Base-by-base conservation (phyloP, 2,113 vertebrate species). In the Neotoma lepida region DNA sequence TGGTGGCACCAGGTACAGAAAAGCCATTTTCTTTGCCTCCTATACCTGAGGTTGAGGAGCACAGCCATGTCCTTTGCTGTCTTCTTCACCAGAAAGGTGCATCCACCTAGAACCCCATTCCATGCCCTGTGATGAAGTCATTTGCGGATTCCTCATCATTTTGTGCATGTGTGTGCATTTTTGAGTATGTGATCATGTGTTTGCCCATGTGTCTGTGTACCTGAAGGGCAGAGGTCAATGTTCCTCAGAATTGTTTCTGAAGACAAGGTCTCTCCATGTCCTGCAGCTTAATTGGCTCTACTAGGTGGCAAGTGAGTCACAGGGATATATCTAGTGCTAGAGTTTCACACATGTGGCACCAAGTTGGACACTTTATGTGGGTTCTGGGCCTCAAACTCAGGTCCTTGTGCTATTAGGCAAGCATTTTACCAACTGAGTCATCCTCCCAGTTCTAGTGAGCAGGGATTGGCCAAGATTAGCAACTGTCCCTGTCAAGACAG, bases 1-100 rank as follows among this genome's bases (percentile, higher is more conserved):
- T 73, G 96, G 98, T 49, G 98, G 98, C 87, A 97, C 98, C 95
- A 97, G 61, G 94, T 4, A 97, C 97, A 1, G 98, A 98, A 24
- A 98, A 98, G 77, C 98, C 98, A 0, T 99, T 98, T 9, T 97
- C 98, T 49, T 97, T 98, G 94, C 99, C 99, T 93, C 97, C 98
- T 90, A 95, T 97, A 44, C 91, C 94, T 0, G 99, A 98, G n/a
- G 94, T 98, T 54, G 99, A 98, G 97, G 98, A 97, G 82, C 96
- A 97, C 6, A 98, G 98, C 89, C 98, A 97, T 0, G 18, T 14
- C 41, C 97, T 96, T 28, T 98, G 98, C 5, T 13, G 9, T 98
- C 91, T 96, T 98, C 56, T 98, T 98, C 30, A 51, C 98, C 76
- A 96, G 98, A 15, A 98, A 99, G 98, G 98, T 98, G 89, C 68